These are phyloP conservation scores for Cricetomys ansorgei DNA, from an alignment of 2,113 vertebrate genomes.

Conservation along the genomic window DNA sequence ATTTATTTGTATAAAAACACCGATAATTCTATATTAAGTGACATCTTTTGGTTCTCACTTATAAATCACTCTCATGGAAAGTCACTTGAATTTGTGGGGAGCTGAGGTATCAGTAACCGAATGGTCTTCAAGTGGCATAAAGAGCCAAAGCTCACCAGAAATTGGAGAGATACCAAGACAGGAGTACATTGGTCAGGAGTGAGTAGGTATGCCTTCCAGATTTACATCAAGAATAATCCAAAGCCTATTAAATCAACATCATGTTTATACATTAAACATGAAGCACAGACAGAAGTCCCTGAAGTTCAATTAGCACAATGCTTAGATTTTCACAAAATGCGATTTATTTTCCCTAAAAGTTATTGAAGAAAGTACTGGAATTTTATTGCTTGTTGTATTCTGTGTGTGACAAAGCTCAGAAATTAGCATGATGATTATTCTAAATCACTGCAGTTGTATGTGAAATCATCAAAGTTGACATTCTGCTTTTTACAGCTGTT, in stretches of 20 bases:
- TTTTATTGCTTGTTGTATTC: neutral
- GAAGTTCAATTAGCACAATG: neutral
- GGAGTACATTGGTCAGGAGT: neutral
- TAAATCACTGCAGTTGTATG: neutral
- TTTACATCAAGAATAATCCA: neutral
- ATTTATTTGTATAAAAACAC: slow-evolving; percentile 27
- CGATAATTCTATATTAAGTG: slow-evolving; percentile 33
- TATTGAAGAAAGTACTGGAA: neutral
- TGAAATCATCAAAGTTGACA: neutral
- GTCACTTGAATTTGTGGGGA: neutral
- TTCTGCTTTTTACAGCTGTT: neutral
- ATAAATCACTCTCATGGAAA: slow-evolving; percentile 43
- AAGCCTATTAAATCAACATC: neutral
- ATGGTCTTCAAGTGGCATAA: neutral
- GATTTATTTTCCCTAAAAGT: neutral
- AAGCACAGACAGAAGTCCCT: neutral
- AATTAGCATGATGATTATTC: neutral
- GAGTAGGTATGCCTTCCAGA: neutral
- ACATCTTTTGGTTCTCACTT: slow-evolving; percentile 5
- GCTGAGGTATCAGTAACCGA: neutral
- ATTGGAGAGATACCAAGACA: neutral
- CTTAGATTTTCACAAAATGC: neutral
- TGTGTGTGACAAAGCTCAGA: neutral
- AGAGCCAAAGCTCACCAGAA: neutral
- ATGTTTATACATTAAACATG: neutral